Base-by-base conservation (phyloP, 92 coral and sea anemone species). In the Parazoanthus atlanticus region DNA sequence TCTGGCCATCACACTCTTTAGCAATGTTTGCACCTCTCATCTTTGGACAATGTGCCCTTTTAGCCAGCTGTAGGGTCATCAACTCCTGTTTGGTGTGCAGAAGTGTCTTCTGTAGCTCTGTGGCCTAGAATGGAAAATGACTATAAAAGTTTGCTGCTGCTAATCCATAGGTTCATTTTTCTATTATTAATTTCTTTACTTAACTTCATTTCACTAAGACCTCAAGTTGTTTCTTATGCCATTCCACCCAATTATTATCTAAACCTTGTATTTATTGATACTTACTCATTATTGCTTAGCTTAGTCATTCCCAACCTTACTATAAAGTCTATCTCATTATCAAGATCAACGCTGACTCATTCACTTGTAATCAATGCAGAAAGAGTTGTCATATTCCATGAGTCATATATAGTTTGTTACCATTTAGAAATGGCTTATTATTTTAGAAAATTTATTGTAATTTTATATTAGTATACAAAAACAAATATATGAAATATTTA, bases 61-160 rank as follows among this genome's bases (percentile, higher is more conserved):
- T 74, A 23, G 76, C 66, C 54, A 84, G 40, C 78, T 40, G 61
- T 25, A 84, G 43, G 29, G 87, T 43, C 64, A 84, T 29, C 21
- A 84, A 21, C 41, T 84, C 87, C 52, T 84, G 87, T 71, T n/a
- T 84, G 6, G 87, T 84, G 78, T 43, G 76, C 26, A 84, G 87
- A 26, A 84, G 78, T 31, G 64, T 28, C 43, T 69, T 76, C 40
- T 84, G 66, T 52, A 84, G 74, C n/a, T 70, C 46, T 40, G 29
- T 21, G 28, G 43, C 87, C 87, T 84, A 2, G 67, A 43, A 84
- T 40, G 30, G 32, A 41, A 70, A 46, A 40, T 25, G 10, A 67
- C 28, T 8, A 19, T 21, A 43, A 76, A 8, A 76, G 33, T 33
- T 9, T 17, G 23, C 1, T 5, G 40, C 8, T 32, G 36, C 76